These are phyloP conservation scores for Atrichornis clamosus DNA, from an alignment of 2,113 vertebrate species.

Conservation along the genomic window DNA sequence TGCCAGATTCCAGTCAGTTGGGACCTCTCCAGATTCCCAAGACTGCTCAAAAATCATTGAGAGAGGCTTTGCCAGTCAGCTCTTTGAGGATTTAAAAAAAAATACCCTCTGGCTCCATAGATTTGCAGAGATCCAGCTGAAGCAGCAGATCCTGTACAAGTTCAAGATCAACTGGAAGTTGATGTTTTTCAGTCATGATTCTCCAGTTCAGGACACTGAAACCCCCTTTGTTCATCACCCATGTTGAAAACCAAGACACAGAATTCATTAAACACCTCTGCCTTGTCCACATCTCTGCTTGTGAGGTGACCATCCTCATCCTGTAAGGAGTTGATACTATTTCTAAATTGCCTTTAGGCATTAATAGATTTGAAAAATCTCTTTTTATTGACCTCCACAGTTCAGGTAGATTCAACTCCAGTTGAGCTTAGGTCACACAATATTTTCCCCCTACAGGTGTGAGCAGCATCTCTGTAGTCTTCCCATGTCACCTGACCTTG, in stretches of 20 bases:
- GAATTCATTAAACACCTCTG: background rate
- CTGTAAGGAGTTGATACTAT: background rate
- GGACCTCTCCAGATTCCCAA: background rate
- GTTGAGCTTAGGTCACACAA: background rate
- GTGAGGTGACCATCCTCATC: background rate
- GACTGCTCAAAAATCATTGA: background rate
- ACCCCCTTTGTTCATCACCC: background rate
- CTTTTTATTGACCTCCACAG: background rate
- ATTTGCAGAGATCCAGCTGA: background rate
- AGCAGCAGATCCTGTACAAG: background rate
- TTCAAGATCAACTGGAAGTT: accelerated
- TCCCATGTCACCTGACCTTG: background rate
- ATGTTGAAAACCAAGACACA: background rate
- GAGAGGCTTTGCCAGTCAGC: background rate
- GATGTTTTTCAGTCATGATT: background rate
- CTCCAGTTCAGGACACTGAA: background rate
- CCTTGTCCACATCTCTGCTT: background rate
- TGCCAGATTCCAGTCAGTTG: accelerated
- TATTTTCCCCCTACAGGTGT: background rate
- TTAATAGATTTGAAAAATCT: background rate
- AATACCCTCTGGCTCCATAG: background rate
- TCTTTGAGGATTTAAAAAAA: background rate
- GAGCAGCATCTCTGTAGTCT: background rate
- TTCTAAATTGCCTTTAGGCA: background rate
- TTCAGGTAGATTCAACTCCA: background rate